Percentiles rank a stretch among this genome's conserved stretches.
Conservation (phyloP, 2,797 vertebrate genomes). For the Pipistrellus pygmaeus region DNA sequence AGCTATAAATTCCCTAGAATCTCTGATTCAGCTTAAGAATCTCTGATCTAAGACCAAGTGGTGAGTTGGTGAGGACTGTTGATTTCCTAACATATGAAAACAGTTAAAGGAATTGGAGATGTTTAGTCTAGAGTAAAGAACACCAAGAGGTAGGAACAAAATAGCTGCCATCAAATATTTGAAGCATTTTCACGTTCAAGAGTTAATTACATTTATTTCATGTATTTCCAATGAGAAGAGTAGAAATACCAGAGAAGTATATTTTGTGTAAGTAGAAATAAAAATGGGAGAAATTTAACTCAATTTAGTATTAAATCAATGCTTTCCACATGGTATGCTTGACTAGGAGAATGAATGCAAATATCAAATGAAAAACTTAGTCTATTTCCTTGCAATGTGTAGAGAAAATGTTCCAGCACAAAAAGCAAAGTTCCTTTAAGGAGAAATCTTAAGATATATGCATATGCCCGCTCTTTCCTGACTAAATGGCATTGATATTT, state of each 20-base stretch:
- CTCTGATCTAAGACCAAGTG: not conserved
- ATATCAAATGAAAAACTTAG: constrained; percentile 65
- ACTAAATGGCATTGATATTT: not conserved
- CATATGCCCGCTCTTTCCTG: not conserved
- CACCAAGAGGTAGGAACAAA: not conserved
- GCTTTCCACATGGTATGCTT: constrained; percentile 61
- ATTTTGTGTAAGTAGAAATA: constrained; percentile 51
- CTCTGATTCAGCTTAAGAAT: not conserved
- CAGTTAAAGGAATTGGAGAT: not conserved
- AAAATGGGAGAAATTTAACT: constrained; percentile 52
- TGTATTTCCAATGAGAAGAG: not conserved
- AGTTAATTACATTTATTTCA: constrained; percentile 24
- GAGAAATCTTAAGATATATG: not conserved
- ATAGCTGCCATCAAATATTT: not conserved
- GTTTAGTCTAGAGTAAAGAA: not conserved
- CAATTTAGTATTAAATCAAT: constrained; percentile 57
- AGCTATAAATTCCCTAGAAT: not conserved
- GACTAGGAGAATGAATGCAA: constrained; percentile 46
- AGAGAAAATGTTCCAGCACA: constrained; percentile 27
- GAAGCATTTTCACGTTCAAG: constrained; percentile 12
- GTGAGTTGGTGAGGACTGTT: not conserved
- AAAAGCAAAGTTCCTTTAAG: constrained; percentile 17
- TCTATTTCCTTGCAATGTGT: constrained; percentile 52
- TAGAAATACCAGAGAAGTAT: not conserved
- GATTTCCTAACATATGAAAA: not conserved